Conservation (phyloP, 2,113 vertebrate species). For the Hystrix brachyura region DNA sequence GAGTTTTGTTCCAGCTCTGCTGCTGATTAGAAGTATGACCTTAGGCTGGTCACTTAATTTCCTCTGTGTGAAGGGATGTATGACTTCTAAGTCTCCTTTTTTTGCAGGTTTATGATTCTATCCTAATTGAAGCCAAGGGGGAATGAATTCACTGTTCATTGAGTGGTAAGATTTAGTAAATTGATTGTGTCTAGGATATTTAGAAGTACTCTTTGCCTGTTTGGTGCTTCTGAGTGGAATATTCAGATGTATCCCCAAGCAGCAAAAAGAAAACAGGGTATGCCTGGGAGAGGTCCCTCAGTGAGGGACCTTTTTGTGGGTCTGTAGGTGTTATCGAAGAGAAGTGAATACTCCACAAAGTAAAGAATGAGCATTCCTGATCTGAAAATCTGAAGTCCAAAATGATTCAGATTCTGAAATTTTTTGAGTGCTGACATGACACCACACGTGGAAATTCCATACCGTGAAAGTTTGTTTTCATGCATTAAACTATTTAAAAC, state of each 20-base stretch:
- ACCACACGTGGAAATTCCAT: slow-evolving; percentile 2
- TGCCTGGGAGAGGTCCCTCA: too few species aligned
- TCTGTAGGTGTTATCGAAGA: not conserved
- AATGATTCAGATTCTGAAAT: not conserved
- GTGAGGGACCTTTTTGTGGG: not conserved
- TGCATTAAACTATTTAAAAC: not conserved
- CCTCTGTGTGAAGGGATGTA: not conserved
- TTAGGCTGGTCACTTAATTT: slow-evolving; percentile 24
- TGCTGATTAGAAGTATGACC: not conserved
- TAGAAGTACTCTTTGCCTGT: not conserved
- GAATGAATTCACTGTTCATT: not conserved
- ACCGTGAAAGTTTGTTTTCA: not conserved
- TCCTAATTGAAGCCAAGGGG: not conserved
- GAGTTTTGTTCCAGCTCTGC: not conserved
- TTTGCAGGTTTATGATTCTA: slow-evolving; percentile 24
- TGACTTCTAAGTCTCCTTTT: not conserved
- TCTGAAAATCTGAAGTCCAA: not conserved
- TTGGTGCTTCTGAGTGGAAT: not conserved
- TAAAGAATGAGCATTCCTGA: not conserved
- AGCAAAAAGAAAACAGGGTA: not conserved
- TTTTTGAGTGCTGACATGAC: not conserved
- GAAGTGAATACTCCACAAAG: not conserved
- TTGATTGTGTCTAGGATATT: not conserved
- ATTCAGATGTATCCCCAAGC: not conserved
- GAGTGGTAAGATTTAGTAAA: slow-evolving; percentile 26